Conservation (phyloP, 2,797 vertebrate species). For the Tangara arthus region DNA sequence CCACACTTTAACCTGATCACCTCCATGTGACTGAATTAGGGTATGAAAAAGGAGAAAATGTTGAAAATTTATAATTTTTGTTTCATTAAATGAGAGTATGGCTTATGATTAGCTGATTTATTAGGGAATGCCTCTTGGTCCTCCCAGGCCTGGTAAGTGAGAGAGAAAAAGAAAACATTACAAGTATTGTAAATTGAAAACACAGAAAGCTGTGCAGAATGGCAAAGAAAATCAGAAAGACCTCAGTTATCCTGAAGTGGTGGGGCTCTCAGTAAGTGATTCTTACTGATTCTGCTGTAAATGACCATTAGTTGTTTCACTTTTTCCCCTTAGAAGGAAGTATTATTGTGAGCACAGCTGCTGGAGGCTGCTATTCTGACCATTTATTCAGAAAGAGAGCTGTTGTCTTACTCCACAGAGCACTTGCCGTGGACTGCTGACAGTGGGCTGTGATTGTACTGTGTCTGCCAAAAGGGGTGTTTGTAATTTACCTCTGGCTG, state of each 20-base stretch:
- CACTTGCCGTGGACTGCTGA: not conserved
- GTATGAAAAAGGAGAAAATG: not conserved
- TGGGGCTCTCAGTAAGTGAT: not conserved
- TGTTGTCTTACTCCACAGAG: not conserved
- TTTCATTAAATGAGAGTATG: not conserved
- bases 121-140: not conserved
- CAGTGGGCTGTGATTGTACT: not conserved
- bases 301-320: not conserved
- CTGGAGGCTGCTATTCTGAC: not conserved
- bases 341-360: not conserved
- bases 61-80: not conserved
- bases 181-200: not conserved
- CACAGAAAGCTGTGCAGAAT: not conserved
- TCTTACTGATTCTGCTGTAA: not conserved
- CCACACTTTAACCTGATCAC: not conserved
- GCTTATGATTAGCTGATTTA: not conserved
- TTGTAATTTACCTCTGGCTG: slow-evolving; percentile 60
- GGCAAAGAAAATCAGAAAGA: not conserved
- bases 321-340: not conserved
- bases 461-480: not conserved
- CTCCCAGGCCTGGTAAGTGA: not conserved
- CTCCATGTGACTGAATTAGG: not conserved
- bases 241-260: not conserved
- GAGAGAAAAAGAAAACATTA: not conserved
- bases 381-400: not conserved